Evolutionary conservation across 2,113 vertebrate species (phyloP).

Genomic region (Heloderma charlesbogerti): DNA sequence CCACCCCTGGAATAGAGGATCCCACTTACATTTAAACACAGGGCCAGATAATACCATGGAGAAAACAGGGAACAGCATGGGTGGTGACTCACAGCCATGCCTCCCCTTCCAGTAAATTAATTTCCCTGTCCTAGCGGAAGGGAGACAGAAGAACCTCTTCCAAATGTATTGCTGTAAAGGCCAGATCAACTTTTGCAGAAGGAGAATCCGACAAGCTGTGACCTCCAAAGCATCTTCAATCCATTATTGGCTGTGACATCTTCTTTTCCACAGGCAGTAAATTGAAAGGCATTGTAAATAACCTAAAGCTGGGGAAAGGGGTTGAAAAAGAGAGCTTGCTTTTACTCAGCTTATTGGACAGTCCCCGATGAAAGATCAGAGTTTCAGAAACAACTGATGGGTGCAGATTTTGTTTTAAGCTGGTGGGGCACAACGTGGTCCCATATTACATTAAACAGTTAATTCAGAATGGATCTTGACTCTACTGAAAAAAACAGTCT

Average conservation of each 20-base stretch:
- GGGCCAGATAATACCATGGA: accelerated
- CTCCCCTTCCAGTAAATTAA: constrained; percentile 6
- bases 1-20: too few species aligned
- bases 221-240: constrained; percentile 3
- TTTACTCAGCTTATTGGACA: not conserved
- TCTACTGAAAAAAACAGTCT: too few species aligned
- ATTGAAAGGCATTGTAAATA: accelerated
- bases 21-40: too few species aligned
- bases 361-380: accelerated
- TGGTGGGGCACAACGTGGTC: not conserved
- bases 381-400: not conserved
- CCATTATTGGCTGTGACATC: not conserved
- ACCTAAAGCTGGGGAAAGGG: not conserved
- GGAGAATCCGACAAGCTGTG: not conserved
- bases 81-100: not conserved
- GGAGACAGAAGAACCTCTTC: not conserved
- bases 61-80: not conserved
- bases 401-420: not conserved
- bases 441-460: not conserved
- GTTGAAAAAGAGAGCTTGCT: not conserved
- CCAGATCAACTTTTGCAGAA: constrained; percentile 23
- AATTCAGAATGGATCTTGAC: not conserved
- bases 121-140: not conserved
- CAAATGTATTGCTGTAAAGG: not conserved
- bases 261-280: not conserved